phyloP scores from a whole-genome alignment of 30 jellyfish, hydroid and myxozoan genomes.

The Aurelia sp. region DNA sequence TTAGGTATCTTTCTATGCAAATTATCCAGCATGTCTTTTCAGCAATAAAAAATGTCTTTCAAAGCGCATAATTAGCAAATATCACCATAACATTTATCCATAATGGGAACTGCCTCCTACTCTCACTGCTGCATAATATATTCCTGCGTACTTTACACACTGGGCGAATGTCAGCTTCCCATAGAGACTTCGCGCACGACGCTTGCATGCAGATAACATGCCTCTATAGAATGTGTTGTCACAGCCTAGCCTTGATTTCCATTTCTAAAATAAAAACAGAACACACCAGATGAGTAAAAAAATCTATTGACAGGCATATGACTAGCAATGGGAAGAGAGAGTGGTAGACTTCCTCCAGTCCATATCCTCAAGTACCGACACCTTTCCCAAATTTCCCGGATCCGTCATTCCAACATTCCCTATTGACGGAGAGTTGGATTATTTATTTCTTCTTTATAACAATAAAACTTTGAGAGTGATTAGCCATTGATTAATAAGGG shows the following conservation, averaged over 20 bases:
- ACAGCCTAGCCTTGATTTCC: constrained; percentile 26
- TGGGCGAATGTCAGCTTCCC: constrained; percentile 16
- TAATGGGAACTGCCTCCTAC: constrained; percentile 24
- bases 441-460: neutral
- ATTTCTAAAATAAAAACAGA: constrained; percentile 24
- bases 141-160: constrained; percentile 12
- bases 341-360: too few relatives aligned
- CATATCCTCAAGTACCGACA: too few relatives aligned
- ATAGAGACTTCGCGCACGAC: constrained; percentile 9
- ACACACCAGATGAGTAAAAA: too few relatives aligned
- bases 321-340: too few relatives aligned
- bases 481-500: too few relatives aligned
- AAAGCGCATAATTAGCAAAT: neutral
- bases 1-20: too few relatives aligned
- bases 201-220: constrained; percentile 28
- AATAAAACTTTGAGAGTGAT: too few relatives aligned
- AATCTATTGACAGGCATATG: neutral
- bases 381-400: too few relatives aligned
- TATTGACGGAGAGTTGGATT: neutral
- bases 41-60: too few relatives aligned
- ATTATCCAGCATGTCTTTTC: too few relatives aligned
- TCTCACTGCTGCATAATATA: constrained; percentile 33
- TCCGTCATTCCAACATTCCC: too few relatives aligned
- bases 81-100: neutral
- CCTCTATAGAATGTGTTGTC: constrained; percentile 18